Base-by-base conservation (phyloP, 2,113 vertebrate genomes). In the Promerops cafer region DNA sequence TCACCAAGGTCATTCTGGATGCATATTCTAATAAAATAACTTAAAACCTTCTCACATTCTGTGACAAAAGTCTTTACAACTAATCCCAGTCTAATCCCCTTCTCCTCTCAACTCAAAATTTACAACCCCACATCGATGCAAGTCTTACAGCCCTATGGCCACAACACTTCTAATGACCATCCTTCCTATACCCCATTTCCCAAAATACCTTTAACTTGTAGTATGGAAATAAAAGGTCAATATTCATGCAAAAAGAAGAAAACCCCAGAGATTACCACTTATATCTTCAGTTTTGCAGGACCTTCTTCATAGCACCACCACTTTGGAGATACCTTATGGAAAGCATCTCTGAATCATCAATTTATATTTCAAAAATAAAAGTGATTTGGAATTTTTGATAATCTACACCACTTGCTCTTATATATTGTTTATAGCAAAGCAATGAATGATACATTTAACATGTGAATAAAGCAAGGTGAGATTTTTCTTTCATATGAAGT, bases 71-170 rank as follows among this genome's bases (percentile, higher is more conserved):
- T 39, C 31, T 45, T 77, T 81, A 27, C 14, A 56, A 11, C 11
- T 14, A 16, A 79, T 40, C 10, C 3, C 6, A 71, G 3, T 28
- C 11, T 24, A 76, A 83, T 11, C 2, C 6, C 10, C 2, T 75
- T 70, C 22, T 59, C 5, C 3, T 18, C 24, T 64, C 27, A 42
- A 37, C 10, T 28, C 35, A 50, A 66, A 30, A 5, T 39, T 90
- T 72, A 60, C 0, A 0, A 64, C 4, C 9, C 2, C 12, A 37
- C 5, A 12, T 2, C 74, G 11, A 37, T 2, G 0, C 2, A 72
- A 59, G 3, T 61, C 31, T 60, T 69, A 49, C 28, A 84, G 10
- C 6, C 5, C 2, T 81, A 14, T 1, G 1, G 12, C 60, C 26
- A 59, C 10, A 50, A 85, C 15, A 18, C 0, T 80, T 79, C 12